These are phyloP conservation scores for Phaenicophaeus curvirostris DNA, from an alignment of 2,797 vertebrate species.

Conservation along the genomic window DNA sequence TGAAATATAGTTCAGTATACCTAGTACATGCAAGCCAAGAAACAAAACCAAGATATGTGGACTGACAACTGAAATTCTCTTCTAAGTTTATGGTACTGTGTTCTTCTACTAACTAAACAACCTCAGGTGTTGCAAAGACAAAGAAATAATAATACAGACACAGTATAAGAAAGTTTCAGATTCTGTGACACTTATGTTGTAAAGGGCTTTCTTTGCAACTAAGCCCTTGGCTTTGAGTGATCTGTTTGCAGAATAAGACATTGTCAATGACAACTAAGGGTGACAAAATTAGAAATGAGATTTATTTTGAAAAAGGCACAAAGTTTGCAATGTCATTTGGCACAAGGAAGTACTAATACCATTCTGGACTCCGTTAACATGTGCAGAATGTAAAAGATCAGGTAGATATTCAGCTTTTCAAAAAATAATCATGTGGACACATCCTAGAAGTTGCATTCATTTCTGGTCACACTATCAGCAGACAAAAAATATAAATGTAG, in stretches of 20 bases:
- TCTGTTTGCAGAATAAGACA: background rate
- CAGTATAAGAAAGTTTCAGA: background rate
- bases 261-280: background rate
- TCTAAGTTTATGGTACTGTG: background rate
- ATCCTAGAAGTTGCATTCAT: background rate
- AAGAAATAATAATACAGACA: background rate
- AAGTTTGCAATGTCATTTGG: background rate
- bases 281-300: background rate
- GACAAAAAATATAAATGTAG: background rate
- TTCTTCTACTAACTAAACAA: background rate
- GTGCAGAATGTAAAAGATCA: background rate
- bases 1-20: constrained; percentile 29
- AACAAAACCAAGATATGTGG: background rate
- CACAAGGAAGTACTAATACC: background rate
- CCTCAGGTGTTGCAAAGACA: constrained; percentile 10
- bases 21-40: background rate
- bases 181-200: background rate
- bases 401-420: background rate
- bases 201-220: background rate
- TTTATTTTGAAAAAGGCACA: background rate
- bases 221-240: background rate
- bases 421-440: background rate
- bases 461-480: background rate
- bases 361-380: background rate
- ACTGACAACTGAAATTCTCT: background rate